A percentile compares a stretch with the other conserved stretches of the same genome.
These are phyloP conservation scores for Diorhabda carinulata DNA, from an alignment of 1,140 invertebrate species.

Conservation along the genomic window DNA sequence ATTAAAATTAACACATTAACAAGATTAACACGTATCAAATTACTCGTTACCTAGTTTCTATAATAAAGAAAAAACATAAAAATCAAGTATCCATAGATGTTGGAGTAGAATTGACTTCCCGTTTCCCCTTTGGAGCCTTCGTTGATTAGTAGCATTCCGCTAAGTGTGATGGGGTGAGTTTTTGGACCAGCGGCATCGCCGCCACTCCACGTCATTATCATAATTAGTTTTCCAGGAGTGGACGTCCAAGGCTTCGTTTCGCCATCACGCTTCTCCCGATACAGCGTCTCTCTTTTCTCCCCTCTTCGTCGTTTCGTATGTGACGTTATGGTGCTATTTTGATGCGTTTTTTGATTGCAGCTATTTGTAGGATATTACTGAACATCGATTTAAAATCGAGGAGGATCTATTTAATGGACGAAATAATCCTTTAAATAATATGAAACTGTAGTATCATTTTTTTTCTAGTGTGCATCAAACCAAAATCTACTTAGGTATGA, in stretches of 20 bases:
- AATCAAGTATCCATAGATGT: no score
- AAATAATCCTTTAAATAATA: no score
- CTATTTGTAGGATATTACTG: not conserved
- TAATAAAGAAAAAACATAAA: no score
- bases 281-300: conserved; percentile 7
- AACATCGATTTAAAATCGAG: not conserved
- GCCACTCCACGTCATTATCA: conserved; percentile 13
- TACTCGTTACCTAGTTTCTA: no score
- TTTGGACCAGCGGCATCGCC: conserved; percentile 7
- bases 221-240: conserved; percentile 21
- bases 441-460: no score
- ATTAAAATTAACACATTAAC: no score
- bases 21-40: no score
- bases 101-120: no score
- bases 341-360: not conserved
- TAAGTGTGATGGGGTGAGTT: conserved; percentile 17
- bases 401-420: not conserved
- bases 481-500: no score
- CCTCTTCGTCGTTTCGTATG: not conserved
- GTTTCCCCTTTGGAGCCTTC: not conserved
- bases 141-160: conserved; percentile 22
- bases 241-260: conserved; percentile 10
- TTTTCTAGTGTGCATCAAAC: no score
- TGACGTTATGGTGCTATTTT: not conserved
- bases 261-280: not conserved